phyloP scores from a whole-genome alignment of 2,888 invertebrate genomes.

The Pristionchus arcanus region DNA sequence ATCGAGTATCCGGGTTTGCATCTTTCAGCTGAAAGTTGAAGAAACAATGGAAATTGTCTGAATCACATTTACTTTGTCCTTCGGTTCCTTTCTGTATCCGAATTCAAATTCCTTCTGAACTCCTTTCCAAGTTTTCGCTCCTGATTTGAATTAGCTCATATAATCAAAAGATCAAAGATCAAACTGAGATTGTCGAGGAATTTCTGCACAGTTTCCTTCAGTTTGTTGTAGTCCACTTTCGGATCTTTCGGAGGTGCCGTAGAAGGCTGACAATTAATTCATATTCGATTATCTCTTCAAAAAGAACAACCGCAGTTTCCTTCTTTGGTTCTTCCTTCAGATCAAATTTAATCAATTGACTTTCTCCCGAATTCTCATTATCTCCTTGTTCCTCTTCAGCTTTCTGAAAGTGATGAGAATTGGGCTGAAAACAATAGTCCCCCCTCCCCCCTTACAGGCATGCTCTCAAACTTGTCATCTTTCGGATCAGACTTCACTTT shows the following conservation, averaged over 20 bases:
- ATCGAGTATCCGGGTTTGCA: slow-evolving; percentile 46
- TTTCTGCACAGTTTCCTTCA: slow-evolving; percentile 40
- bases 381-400: slow-evolving; percentile 26
- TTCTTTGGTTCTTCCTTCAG: slow-evolving; percentile 44
- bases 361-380: slow-evolving; percentile 38
- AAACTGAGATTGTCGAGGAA: slow-evolving; percentile 45
- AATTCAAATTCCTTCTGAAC: slow-evolving; percentile 36
- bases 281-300: neutral
- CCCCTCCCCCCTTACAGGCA: slow-evolving; percentile 14
- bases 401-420: neutral
- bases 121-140: neutral
- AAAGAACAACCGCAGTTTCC: neutral
- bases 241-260: neutral
- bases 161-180: slow-evolving; percentile 6
- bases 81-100: slow-evolving; percentile 28
- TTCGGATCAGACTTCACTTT: slow-evolving; percentile 6
- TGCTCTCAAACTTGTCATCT: slow-evolving; percentile 28
- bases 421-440: neutral
- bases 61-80: neutral
- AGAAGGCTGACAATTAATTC: neutral
- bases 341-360: slow-evolving; percentile 43
- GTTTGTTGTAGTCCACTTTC: slow-evolving; percentile 37
- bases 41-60: neutral
- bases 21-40: neutral
- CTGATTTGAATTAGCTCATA: neutral